Percentiles rank a stretch among this genome's conserved stretches.
phyloP scores from a whole-genome alignment of 2,888 invertebrate species.

The Meghimatium bilineatum region DNA sequence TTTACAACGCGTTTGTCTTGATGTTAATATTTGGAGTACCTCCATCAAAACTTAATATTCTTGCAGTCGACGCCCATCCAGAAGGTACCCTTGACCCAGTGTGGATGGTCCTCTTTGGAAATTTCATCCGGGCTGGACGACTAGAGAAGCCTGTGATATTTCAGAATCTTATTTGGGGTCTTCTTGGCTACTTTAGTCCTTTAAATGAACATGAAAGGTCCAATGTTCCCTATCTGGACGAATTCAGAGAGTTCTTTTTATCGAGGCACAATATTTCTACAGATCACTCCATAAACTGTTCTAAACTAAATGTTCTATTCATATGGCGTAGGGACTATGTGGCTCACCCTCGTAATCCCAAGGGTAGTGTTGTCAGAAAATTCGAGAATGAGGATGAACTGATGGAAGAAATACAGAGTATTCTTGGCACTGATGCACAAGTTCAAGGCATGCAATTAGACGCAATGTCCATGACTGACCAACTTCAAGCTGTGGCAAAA shows the following conservation, averaged over 20 bases:
- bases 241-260: slow-evolving; percentile 72
- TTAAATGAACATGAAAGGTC: slow-evolving; percentile 62
- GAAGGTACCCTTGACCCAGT: slow-evolving; percentile 67
- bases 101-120: slow-evolving; percentile 72
- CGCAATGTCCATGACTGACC: slow-evolving; percentile 64
- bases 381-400: slow-evolving; percentile 74
- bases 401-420: slow-evolving; percentile 56
- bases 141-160: slow-evolving; percentile 58
- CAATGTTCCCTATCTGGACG: slow-evolving; percentile 66
- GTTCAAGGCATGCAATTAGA: slow-evolving; percentile 67
- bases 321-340: slow-evolving; percentile 75
- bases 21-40: slow-evolving; percentile 58
- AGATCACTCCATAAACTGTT: slow-evolving; percentile 59
- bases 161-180: slow-evolving; percentile 67
- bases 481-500: slow-evolving; percentile 64
- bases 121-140: slow-evolving; percentile 60
- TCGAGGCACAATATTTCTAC: slow-evolving; percentile 53
- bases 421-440: slow-evolving; percentile 52
- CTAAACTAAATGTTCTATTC: slow-evolving; percentile 65
- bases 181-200: slow-evolving; percentile 72
- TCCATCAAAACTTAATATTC: slow-evolving; percentile 63
- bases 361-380: slow-evolving; percentile 71
- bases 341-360: slow-evolving; percentile 75
- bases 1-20: slow-evolving; percentile 69
- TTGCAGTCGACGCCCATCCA: slow-evolving; percentile 74